A percentile compares a stretch with the other conserved stretches of the same genome.
Evolutionary conservation across 2,888 invertebrate genomes (phyloP).

Genomic region (Eurytoma californica): DNA sequence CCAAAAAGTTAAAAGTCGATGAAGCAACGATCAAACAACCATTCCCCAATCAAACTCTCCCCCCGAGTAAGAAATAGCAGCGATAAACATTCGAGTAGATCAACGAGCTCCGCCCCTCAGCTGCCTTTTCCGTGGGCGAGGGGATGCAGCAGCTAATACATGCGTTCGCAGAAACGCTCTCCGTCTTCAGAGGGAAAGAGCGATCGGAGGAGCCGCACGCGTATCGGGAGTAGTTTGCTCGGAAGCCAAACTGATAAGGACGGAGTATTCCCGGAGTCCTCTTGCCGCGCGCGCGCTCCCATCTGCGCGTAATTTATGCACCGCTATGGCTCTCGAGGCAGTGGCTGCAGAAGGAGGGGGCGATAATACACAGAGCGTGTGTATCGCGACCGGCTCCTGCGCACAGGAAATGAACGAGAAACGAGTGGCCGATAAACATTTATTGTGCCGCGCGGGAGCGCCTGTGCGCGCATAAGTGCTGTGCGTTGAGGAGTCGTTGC

Average conservation of each 20-base stretch:
- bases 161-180: too few relatives aligned
- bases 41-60: too few relatives aligned
- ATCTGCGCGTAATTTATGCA: slow-evolving; percentile 22
- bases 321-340: not conserved
- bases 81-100: too few relatives aligned
- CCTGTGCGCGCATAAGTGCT: not conserved
- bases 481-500: not conserved
- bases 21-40: too few relatives aligned
- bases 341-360: not conserved
- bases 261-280: not conserved
- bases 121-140: not conserved
- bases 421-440: slow-evolving; percentile 41
- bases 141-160: too few relatives aligned
- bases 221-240: not conserved
- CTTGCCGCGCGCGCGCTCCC: not conserved
- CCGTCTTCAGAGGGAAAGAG: too few relatives aligned
- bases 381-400: not conserved
- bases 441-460: slow-evolving; percentile 1
- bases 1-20: too few relatives aligned
- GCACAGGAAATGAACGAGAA: slow-evolving; percentile 18
- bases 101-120: not conserved
- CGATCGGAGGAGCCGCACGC: too few relatives aligned
- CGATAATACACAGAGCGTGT: slow-evolving; percentile 5
- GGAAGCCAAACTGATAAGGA: slow-evolving; percentile 13
- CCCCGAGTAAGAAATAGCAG: too few relatives aligned